phyloP scores from a whole-genome alignment of 2,113 vertebrate species.

The Microtus ochrogaster region DNA sequence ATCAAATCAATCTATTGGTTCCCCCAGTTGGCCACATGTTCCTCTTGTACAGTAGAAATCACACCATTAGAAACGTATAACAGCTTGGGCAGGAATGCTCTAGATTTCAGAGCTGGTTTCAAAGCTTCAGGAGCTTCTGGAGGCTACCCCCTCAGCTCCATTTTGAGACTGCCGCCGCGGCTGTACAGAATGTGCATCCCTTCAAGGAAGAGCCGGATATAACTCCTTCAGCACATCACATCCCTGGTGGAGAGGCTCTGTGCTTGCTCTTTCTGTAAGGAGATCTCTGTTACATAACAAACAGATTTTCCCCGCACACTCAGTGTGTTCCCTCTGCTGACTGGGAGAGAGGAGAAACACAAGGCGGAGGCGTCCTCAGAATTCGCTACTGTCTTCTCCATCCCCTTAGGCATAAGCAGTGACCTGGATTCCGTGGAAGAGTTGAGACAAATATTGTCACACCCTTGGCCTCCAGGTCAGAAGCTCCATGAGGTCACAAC shows the following conservation, averaged over 20 bases:
- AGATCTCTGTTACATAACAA: slow-evolving; percentile 53
- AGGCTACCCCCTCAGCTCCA: neutral
- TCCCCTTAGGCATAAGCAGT: neutral
- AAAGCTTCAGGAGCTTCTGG: neutral
- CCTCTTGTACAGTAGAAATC: neutral
- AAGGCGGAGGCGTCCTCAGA: neutral
- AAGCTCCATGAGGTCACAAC: neutral
- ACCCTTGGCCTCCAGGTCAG: fast-evolving
- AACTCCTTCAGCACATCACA: neutral
- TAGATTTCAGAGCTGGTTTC: neutral
- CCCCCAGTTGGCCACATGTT: fast-evolving
- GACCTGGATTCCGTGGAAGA: neutral
- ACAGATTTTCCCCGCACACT: neutral
- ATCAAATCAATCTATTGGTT: fast-evolving
- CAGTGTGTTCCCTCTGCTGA: neutral
- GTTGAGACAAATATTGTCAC: neutral
- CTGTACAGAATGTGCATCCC: neutral
- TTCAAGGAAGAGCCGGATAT: slow-evolving; percentile 7
- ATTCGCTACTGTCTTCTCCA: neutral
- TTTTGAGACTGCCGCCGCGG: neutral
- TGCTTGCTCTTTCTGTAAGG: slow-evolving; percentile 5
- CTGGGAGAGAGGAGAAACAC: neutral
- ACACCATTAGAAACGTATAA: neutral
- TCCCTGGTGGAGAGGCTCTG: neutral
- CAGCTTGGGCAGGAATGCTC: neutral